phyloP scores from a whole-genome alignment of 2,797 vertebrate species.

The Helarctos malayanus region DNA sequence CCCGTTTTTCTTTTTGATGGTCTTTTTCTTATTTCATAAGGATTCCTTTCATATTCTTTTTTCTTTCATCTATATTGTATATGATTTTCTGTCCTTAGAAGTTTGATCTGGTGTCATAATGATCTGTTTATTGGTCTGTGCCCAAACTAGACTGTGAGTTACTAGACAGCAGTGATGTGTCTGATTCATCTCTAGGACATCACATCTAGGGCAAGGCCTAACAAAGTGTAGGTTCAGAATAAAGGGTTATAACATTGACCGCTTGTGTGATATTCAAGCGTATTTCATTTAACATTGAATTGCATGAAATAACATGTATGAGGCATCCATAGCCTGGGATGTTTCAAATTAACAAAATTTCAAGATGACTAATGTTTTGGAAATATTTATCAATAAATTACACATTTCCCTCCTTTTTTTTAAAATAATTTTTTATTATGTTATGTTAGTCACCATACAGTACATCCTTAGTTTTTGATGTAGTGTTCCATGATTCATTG shows the following conservation, averaged over 20 bases:
- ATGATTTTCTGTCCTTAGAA: slow-evolving; percentile 6
- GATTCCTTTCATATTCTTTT: slow-evolving; percentile 37
- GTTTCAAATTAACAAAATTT: slow-evolving; percentile 68
- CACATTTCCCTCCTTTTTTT: slow-evolving; percentile 40
- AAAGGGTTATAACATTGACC: not conserved
- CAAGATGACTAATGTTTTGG: slow-evolving; percentile 60
- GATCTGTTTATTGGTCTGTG: slow-evolving; percentile 54
- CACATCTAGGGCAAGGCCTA: not conserved
- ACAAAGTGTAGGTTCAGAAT: not conserved
- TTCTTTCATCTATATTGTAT: not conserved
- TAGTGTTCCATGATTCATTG: no score
- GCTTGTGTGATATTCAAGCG: not conserved
- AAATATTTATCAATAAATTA: slow-evolving; percentile 74
- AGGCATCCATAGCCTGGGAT: not conserved
- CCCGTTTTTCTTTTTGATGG: not conserved
- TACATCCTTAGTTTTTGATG: no score
- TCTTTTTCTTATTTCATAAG: slow-evolving; percentile 54
- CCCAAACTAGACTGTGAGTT: not conserved
- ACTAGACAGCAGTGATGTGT: not conserved
- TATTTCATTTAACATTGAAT: not conserved
- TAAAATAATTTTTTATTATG: no score
- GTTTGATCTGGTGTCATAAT: slow-evolving; percentile 46
- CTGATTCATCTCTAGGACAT: slow-evolving; percentile 10
- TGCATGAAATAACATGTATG: not conserved
- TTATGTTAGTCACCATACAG: no score